These are phyloP conservation scores for Drosophila leonis DNA, from an alignment of 2,888 invertebrate species.

Conservation along the genomic window DNA sequence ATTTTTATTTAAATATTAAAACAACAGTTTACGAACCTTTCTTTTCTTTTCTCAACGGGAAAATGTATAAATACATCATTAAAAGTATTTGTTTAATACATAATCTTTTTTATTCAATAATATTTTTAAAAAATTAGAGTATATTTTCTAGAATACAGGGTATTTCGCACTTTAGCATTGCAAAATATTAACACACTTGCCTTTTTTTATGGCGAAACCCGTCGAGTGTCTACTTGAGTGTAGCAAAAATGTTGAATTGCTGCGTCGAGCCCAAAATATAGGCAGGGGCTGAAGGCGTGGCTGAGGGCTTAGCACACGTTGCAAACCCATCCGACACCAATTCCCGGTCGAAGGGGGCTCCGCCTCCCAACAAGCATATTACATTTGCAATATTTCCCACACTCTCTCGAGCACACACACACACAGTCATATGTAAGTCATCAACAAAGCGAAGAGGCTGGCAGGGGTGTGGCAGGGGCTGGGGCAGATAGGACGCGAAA, in stretches of 20 bases:
- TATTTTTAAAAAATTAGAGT: background rate
- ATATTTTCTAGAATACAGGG: conserved; percentile 16
- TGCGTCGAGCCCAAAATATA: conserved; percentile 35
- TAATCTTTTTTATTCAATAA: too few relatives aligned
- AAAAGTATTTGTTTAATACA: too few relatives aligned
- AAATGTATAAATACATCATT: too few relatives aligned
- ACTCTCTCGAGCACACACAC: conserved; percentile 28
- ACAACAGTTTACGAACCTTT: background rate
- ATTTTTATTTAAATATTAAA: too few relatives aligned
- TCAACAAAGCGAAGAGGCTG: conserved; percentile 18
- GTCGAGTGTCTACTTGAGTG: conserved; percentile 64
- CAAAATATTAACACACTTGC: conserved; percentile 6
- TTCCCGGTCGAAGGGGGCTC: conserved; percentile 2
- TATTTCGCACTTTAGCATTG: conserved; percentile 7
- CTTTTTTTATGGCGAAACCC: conserved; percentile 43
- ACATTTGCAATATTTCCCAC: conserved; percentile 76
- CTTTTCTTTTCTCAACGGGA: background rate
- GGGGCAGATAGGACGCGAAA: conserved; percentile 44
- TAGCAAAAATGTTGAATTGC: conserved; percentile 64
- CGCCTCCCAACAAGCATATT: conserved; percentile 66
- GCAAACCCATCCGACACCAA: conserved; percentile 15
- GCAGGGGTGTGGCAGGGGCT: background rate
- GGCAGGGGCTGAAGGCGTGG: background rate
- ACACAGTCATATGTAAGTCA: conserved; percentile 30
- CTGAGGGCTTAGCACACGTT: conserved; percentile 20